Evolutionary conservation across 2,888 invertebrate genomes (phyloP).

Genomic region (Ectropis crepuscularia): DNA sequence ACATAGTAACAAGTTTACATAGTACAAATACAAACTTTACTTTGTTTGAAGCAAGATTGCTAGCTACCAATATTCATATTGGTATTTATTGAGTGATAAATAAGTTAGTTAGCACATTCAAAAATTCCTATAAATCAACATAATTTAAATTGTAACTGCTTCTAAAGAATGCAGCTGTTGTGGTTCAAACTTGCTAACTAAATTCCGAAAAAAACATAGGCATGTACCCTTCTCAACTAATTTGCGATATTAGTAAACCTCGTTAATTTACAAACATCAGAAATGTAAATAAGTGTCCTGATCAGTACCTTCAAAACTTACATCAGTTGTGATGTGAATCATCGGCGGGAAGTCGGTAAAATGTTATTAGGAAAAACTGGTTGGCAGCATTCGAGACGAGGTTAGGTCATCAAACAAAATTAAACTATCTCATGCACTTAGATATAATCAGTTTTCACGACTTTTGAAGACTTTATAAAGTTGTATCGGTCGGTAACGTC

Average conservation of each 20-base stretch:
- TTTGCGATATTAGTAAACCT: too few relatives aligned
- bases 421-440: constrained; percentile 30
- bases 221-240: too few relatives aligned
- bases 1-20: not conserved
- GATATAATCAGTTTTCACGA: constrained; percentile 14
- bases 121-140: too few relatives aligned
- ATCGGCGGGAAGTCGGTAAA: constrained; percentile 58
- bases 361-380: constrained; percentile 48
- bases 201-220: too few relatives aligned
- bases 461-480: constrained; percentile 24
- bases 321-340: constrained; percentile 52
- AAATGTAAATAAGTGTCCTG: not conserved
- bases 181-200: too few relatives aligned
- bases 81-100: too few relatives aligned
- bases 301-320: constrained; percentile 23
- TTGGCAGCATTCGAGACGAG: constrained; percentile 47
- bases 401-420: constrained; percentile 51
- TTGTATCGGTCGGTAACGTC: constrained; percentile 43
- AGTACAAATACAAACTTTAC: too few relatives aligned
- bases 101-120: too few relatives aligned
- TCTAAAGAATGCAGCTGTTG: too few relatives aligned
- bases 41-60: too few relatives aligned
- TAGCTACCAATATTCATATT: too few relatives aligned
- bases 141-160: too few relatives aligned
- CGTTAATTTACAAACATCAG: not conserved